Evolutionary conservation across 2,888 invertebrate genomes (phyloP), one percentile per base, ranked within the genome.

Genomic region (Catocala fraxini): DNA sequence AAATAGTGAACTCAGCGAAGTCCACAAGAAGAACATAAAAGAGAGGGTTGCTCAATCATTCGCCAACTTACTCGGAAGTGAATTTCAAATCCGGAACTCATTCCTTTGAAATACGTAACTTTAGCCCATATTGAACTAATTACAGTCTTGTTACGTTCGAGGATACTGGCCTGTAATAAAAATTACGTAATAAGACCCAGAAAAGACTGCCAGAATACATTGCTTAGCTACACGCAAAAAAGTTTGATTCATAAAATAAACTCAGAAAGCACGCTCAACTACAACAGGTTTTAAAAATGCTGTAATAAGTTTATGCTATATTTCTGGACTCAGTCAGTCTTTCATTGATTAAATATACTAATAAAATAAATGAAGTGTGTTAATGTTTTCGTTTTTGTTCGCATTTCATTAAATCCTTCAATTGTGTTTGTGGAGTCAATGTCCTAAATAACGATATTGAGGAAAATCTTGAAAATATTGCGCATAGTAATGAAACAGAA

Each of bases 1-100:
- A 61, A 72, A 87, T 86, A 91, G 92, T 92, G 90, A 92, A 89
- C 93, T 89, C 92, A 92, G 93, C 94, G 94, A 93, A 89, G 85
- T 92, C 86, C 81, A 88, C 86, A 79, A 81, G 80, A 84, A 79
- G 81, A 82, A 85, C 81, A 79, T 78, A 76, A 70, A 76, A 64
- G 70, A 65, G 73, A 25, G 77, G 80, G 73, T 75, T 78, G 68
- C 79, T 75, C 71, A 77, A 80, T 77, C 68, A 76, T 75, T 81
- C 80, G 76, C 63, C 75, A 64, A 81, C 73, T 77, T 79, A 74
- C 76, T 77, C 61, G 55, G 56, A 59, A 73, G 69, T 73, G 64
- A 80, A 81, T 75, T 77, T 75, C 65, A 76, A 78, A 73, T 57
- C 68, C 67, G 59, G 66, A 70, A 72, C 61, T 56, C 54, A 43